Evolutionary conservation across 1,140 invertebrate species (phyloP), one percentile per base, ranked within the genome.

Genomic region (Lepidurus apus): DNA sequence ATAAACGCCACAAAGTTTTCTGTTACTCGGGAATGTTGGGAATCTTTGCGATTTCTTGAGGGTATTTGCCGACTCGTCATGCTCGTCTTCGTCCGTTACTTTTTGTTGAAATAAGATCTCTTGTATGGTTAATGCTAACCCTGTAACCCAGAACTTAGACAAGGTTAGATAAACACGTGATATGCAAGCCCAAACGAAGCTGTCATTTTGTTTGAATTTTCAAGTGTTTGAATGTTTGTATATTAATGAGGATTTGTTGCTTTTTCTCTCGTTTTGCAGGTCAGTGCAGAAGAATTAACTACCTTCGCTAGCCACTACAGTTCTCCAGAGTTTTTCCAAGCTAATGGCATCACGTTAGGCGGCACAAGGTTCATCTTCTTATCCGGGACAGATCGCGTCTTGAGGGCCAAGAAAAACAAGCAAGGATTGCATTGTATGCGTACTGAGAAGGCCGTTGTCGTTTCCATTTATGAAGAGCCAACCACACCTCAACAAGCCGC

Each of bases 401-500:
- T 96, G 85, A 92, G 94, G 87, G 93, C 93, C 85, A 95, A 95
- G 88, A 89, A 94, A 80, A 93, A 92, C 84, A 94, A 95, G 88
- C 91, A 93, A 84, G 94, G 94, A 82, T 92, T 95, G 78, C 94
- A 95, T 85, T 95, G 93, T 91, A 95, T 95, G 93, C 95, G 95
- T 89, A 96, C 94, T 86, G 89, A 91, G 88, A 93, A 96, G 90
- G 93, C 94, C 85, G 92, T 95, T 85, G 93, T 96, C 85, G 91
- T 96, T 86, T 93, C 93, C 85, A 90, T 95, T 84, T 96, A 96
- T 85, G 93, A 95, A 90, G 93, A 95, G 88, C 94, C 94, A 84
- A 94, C 95, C 87, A 93, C 95, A 88, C 94, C 94, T 86, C 93
- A 95, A 87, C 94, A 96, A 88, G 93, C 93, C 84, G 94, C 94